phyloP scores from a whole-genome alignment of 2,113 vertebrate genomes.

The Tretioscincus oriximinensis region DNA sequence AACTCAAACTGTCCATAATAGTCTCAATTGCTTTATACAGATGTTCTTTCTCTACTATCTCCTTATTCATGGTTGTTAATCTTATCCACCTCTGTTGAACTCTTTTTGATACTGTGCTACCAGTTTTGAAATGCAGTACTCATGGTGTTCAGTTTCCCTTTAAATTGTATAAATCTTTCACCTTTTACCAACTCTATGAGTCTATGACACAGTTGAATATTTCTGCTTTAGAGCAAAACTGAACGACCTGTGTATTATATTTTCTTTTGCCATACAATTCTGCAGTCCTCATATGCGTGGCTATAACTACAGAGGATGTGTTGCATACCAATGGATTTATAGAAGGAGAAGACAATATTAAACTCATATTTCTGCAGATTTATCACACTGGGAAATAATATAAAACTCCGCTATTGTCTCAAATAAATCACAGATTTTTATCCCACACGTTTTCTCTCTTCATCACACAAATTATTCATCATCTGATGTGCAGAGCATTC shows the following conservation, averaged over 20 bases:
- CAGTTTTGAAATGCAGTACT: too few relatives aligned
- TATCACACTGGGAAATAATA: conserved; percentile 25
- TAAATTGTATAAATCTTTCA: too few relatives aligned
- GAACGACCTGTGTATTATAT: neutral
- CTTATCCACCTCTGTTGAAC: too few relatives aligned
- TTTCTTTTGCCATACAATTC: neutral
- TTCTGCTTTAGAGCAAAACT: neutral
- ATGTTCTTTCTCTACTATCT: too few relatives aligned
- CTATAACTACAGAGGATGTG: neutral
- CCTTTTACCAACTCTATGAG: too few relatives aligned
- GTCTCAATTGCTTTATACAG: too few relatives aligned
- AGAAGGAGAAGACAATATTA: conserved; percentile 12
- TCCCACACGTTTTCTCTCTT: neutral
- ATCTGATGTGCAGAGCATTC: conserved; percentile 3
- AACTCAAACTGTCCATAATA: too few relatives aligned
- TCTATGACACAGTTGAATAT: too few relatives aligned
- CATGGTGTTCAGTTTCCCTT: too few relatives aligned
- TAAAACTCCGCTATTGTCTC: neutral
- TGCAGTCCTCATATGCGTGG: neutral
- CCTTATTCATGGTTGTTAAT: too few relatives aligned
- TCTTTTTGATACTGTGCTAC: too few relatives aligned
- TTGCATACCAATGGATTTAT: neutral
- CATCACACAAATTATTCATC: conserved; percentile 11
- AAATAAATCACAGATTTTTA: neutral
- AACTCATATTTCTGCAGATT: conserved; percentile 30